These are phyloP conservation scores for Tipula lateralis DNA, from an alignment of 2,888 invertebrate genomes.

Conservation along the genomic window DNA sequence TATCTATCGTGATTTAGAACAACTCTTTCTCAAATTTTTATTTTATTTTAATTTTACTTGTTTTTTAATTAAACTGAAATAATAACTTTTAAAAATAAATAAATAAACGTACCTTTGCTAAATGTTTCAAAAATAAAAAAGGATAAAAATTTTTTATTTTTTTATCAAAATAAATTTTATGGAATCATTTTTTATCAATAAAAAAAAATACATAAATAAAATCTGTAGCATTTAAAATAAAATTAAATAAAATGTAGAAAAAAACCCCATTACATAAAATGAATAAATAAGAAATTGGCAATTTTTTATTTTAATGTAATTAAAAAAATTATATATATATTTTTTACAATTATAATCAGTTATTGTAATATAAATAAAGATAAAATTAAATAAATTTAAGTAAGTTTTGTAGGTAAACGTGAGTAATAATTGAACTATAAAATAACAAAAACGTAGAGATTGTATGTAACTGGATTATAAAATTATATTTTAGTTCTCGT, in stretches of 20 bases:
- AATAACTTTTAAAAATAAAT: conserved; percentile 25
- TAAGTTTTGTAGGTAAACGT: conserved; percentile 24
- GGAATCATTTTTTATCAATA: conserved; percentile 25
- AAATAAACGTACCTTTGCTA: conserved; percentile 29
- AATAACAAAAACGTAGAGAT: not conserved
- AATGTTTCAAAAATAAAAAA: conserved; percentile 25
- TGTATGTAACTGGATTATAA: not conserved
- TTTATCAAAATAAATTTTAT: conserved; percentile 29
- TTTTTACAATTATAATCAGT: conserved; percentile 25
- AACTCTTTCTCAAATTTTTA: not conserved
- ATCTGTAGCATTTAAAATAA: conserved; percentile 3
- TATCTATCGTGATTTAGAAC: conserved; percentile 25
- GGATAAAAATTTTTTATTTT: conserved; percentile 21
- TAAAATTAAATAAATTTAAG: not conserved
- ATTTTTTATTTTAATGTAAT: not conserved
- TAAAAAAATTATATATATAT: conserved; percentile 4
- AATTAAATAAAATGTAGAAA: not conserved
- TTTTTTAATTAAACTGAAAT: not conserved
- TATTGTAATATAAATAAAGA: conserved; percentile 15
- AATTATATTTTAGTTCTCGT: not conserved
- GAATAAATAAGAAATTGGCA: conserved; percentile 24
- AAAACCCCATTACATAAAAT: not conserved
- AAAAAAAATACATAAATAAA: not conserved
- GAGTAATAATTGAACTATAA: conserved; percentile 1
- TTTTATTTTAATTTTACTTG: not conserved